Base-by-base conservation (phyloP, 1,140 invertebrate genomes). In the Leptonema lineaticorne region DNA sequence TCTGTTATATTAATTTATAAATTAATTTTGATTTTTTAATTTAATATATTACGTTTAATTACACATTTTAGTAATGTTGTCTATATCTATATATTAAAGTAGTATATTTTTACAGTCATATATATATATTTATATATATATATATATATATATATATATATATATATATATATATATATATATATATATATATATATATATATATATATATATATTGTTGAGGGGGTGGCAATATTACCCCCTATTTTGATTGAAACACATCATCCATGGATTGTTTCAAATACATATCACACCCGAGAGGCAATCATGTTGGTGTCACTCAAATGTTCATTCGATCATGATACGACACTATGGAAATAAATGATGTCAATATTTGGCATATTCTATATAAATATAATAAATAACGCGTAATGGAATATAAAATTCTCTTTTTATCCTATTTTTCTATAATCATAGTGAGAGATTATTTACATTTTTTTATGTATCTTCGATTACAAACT, bases 241-340 rank as follows among this genome's bases (percentile, higher is more conserved):
- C 22, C 50, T 24, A 20, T 67, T 69, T 67, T 72, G 70, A 72
- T 72, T 72, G 70, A 72, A 69, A 72, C 62, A 69, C 69, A 48
- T 72, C 63, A 26, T 62, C 26, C 46, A 53, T 62, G 18, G 41
- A 71, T 68, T 45, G 67, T 64, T 29, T 64, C 59, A 64, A 68
- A 68, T 62, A 37, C 48, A 65, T 29, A 33, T 11, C 16, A 48
- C 30, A 62, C 28, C 48, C 57, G 63, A 69, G 30, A 68, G 56
- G 68, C 62, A 73, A 73, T 72, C 71, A 72, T 73, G 71, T 68
- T 64, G n/a, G 63, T 41, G 68, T 73, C 71, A 73, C 37, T 73
- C 71, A 68, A 73, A 73, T 73, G 71, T 73, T 73, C 68, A 73
- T 60, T 68, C 65, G 68, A 69, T 72, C 70, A 72, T 66, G 69